A percentile compares a stretch with the other conserved stretches of the same genome.
These are phyloP conservation scores for Clusia tigrina DNA, from an alignment of 2,888 invertebrate genomes.

Conservation along the genomic window DNA sequence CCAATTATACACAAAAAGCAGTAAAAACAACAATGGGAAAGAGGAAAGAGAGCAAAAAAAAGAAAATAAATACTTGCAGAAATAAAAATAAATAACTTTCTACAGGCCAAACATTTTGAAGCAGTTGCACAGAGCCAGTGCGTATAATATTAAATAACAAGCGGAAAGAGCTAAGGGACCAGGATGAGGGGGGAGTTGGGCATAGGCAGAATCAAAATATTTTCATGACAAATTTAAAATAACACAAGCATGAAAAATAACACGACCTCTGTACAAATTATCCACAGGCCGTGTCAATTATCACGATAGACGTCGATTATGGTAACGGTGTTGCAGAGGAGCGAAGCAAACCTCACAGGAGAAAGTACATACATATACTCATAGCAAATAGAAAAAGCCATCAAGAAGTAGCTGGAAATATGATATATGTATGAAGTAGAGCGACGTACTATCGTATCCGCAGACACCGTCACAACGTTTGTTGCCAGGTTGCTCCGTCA, in stretches of 20 bases:
- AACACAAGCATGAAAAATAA: constrained; percentile 52
- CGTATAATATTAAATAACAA: constrained; percentile 12
- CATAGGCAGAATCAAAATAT: constrained; percentile 46
- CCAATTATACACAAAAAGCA: not conserved
- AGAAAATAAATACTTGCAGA: not conserved
- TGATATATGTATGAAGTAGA: constrained; percentile 25
- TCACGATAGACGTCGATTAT: not conserved
- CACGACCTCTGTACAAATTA: constrained; percentile 38
- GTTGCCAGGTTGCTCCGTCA: too few relatives aligned
- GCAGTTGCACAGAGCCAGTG: too few relatives aligned
- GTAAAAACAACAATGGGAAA: not conserved
- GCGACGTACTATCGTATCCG: not conserved
- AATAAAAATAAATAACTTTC: constrained; percentile 24
- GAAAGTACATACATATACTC: too few relatives aligned
- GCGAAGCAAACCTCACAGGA: not conserved
- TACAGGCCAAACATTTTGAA: too few relatives aligned
- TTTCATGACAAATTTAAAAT: constrained; percentile 57
- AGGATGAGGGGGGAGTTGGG: constrained; percentile 1
- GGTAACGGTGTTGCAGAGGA: not conserved
- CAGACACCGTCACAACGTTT: too few relatives aligned
- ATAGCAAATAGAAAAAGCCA: not conserved
- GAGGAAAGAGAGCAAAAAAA: constrained; percentile 3
- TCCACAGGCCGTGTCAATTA: constrained; percentile 17
- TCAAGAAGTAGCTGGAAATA: constrained; percentile 15
- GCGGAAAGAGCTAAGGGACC: not conserved